A percentile compares a stretch with the other conserved stretches of the same genome.
These are phyloP conservation scores for Steinernema feltiae DNA, from an alignment of 1,140 invertebrate species.

Conservation along the genomic window DNA sequence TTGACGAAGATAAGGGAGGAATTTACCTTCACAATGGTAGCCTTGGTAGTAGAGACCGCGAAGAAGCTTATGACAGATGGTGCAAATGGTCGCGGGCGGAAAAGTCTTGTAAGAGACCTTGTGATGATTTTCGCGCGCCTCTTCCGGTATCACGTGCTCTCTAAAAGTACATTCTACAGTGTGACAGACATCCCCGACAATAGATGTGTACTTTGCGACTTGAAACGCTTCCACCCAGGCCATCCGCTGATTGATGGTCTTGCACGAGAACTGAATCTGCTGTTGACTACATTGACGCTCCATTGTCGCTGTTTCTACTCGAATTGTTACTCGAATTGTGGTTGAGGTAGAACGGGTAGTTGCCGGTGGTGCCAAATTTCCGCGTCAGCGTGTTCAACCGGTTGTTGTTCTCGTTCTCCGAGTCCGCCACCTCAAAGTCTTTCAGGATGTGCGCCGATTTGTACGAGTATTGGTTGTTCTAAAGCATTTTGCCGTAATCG, in stretches of 20 bases:
- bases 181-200: background rate
- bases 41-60: conserved; percentile 36
- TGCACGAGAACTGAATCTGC: background rate
- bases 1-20: background rate
- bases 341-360: conserved; percentile 5
- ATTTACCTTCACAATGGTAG: conserved; percentile 38
- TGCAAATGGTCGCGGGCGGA: conserved; percentile 14
- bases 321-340: too few relatives aligned
- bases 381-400: conserved; percentile 26
- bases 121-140: conserved; percentile 17
- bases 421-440: conserved; percentile 23
- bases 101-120: conserved; percentile 28
- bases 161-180: conserved; percentile 18
- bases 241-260: background rate
- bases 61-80: conserved; percentile 28
- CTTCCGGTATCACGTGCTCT: conserved; percentile 25
- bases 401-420: conserved; percentile 22
- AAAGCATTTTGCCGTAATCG: background rate
- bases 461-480: conserved; percentile 34
- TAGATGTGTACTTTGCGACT: background rate
- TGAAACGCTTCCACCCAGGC: conserved; percentile 10
- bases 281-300: background rate
- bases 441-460: conserved; percentile 30
- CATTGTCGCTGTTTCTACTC: background rate
- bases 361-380: conserved; percentile 15